Evolutionary conservation across 2,797 vertebrate species (phyloP).

Genomic region (Cynodonichthys magdalenae): DNA sequence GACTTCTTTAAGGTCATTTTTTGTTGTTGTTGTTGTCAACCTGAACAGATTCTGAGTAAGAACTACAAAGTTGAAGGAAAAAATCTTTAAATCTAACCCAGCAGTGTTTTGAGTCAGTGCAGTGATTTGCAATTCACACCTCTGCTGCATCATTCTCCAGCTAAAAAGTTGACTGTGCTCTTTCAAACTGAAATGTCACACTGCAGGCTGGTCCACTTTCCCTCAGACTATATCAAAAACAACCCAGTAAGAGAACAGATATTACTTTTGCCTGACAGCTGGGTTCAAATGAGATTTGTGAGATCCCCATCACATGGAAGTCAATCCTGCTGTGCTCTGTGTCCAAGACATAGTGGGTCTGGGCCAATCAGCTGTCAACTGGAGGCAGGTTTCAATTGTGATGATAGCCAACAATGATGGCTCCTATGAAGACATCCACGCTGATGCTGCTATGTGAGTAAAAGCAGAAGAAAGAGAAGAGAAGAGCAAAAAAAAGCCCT

Average conservation of each 20-base stretch:
- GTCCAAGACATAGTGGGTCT: background rate
- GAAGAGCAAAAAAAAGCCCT: background rate
- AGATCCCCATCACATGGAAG: conserved; percentile 6
- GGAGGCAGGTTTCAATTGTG: background rate
- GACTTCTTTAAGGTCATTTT: too few species aligned
- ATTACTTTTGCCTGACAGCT: conserved; percentile 9
- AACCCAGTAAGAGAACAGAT: conserved; percentile 2
- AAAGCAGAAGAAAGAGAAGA: background rate
- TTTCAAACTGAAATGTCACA: conserved; percentile 12
- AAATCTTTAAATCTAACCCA: background rate
- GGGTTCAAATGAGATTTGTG: conserved; percentile 10
- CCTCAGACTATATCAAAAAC: conserved; percentile 5
- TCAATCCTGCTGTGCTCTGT: background rate
- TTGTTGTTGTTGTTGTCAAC: too few species aligned
- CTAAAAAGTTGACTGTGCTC: background rate
- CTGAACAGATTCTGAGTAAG: background rate
- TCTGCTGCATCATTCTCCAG: conserved; percentile 1
- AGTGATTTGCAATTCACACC: conserved; percentile 1
- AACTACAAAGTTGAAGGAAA: background rate
- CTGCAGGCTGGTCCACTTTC: background rate
- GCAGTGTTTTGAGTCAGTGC: conserved; percentile 2
- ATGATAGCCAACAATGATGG: background rate
- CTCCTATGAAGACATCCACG: background rate
- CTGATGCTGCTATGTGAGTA: background rate
- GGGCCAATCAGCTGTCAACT: conserved; percentile 1